Percentiles rank a stretch among this genome's conserved stretches.
phyloP scores from a whole-genome alignment of 2,113 vertebrate species.

The Nibea coibor region DNA sequence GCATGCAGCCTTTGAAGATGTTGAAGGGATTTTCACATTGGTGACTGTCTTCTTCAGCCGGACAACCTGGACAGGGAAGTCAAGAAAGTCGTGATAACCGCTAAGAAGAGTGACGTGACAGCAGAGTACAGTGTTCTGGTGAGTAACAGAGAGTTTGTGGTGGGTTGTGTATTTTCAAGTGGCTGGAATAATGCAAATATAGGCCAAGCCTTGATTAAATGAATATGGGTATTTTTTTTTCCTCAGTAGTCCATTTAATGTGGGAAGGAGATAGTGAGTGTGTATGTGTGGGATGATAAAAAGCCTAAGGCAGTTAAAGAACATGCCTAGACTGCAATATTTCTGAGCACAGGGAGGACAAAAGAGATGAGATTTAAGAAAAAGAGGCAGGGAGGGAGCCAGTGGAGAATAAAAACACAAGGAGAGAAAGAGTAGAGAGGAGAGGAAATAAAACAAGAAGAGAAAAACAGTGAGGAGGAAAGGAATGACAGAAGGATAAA shows the following conservation, averaged over 20 bases:
- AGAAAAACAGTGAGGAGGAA: not conserved
- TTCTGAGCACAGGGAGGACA: conserved; percentile 25
- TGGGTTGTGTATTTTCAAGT: conserved; percentile 9
- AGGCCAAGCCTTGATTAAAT: conserved; percentile 11
- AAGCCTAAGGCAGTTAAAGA: conserved; percentile 16
- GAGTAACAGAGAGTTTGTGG: not conserved
- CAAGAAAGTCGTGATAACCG: not conserved
- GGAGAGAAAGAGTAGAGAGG: not conserved
- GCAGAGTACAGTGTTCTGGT: not conserved
- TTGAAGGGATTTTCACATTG: conserved; percentile 84
- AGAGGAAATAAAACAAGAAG: not conserved
- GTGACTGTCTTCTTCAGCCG: conserved; percentile 74
- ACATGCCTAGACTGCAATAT: conserved; percentile 37
- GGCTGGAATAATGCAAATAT: conserved; percentile 22
- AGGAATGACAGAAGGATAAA: not conserved
- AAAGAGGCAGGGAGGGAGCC: not conserved
- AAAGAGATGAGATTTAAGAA: conserved; percentile 33
- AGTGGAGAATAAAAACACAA: conserved; percentile 21
- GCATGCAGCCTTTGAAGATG: conserved; percentile 94
- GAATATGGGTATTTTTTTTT: not conserved
- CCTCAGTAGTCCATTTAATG: not conserved
- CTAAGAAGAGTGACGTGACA: not conserved
- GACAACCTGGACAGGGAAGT: conserved; percentile 86
- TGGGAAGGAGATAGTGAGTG: not conserved
- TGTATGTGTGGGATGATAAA: conserved; percentile 19